Percentiles rank a stretch among this genome's conserved stretches.
phyloP scores from a whole-genome alignment of 1,140 invertebrate genomes.

The Parapsyche elsis region DNA sequence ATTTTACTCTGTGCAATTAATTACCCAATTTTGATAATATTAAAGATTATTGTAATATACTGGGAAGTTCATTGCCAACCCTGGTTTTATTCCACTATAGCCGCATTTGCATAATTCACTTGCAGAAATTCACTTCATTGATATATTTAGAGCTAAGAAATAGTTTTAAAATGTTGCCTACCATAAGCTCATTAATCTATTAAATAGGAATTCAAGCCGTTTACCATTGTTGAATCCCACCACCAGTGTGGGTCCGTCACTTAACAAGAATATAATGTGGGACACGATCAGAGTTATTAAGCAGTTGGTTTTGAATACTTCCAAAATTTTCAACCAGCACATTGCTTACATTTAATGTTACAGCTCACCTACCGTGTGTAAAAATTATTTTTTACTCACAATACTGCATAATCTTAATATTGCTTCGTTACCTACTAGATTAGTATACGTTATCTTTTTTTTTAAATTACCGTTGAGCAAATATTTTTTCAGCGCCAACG shows the following conservation, averaged over 20 bases:
- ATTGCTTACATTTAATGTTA: background rate
- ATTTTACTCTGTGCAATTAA: background rate
- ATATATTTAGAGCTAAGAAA: background rate
- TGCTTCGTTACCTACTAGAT: background rate
- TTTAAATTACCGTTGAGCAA: too few species aligned
- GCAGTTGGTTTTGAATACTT: background rate
- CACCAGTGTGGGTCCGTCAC: background rate
- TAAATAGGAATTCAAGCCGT: slow-evolving; percentile 1
- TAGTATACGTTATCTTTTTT: background rate
- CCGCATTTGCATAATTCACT: too few species aligned
- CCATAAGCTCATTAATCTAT: background rate
- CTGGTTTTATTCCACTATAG: too few species aligned
- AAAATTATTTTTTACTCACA: too few species aligned
- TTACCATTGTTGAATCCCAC: slow-evolving; percentile 1
- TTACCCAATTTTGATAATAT: too few species aligned
- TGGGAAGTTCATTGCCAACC: too few species aligned
- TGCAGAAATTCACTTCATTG: background rate
- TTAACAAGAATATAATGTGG: slow-evolving; percentile 18
- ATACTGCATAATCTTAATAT: background rate
- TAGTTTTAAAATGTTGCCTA: background rate
- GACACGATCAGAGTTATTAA: background rate
- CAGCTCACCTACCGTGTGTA: too few species aligned
- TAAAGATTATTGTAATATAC: too few species aligned
- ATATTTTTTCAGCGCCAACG: too few species aligned
- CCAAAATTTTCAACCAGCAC: background rate